These are phyloP conservation scores for Nasua narica DNA, from an alignment of 2,797 vertebrate species.

Conservation along the genomic window DNA sequence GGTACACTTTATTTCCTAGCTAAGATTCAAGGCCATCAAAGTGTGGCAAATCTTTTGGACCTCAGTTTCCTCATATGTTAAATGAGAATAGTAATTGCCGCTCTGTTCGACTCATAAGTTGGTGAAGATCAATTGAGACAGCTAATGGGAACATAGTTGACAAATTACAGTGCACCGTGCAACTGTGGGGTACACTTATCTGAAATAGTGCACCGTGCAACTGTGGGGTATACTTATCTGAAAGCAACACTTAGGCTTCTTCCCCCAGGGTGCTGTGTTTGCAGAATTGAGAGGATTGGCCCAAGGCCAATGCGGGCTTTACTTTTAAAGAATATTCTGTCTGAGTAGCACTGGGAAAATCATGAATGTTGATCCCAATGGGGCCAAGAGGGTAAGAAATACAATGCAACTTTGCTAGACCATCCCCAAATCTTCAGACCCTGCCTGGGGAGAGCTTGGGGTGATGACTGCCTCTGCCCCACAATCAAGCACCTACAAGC, in stretches of 20 bases:
- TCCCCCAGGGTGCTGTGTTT: not conserved
- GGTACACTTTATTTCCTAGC: slow-evolving; percentile 13
- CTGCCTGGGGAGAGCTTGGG: not conserved
- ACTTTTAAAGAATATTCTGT: not conserved
- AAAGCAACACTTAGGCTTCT: not conserved
- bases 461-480: not conserved
- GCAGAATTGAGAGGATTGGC: not conserved
- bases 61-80: slow-evolving; percentile 45
- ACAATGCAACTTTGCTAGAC: not conserved
- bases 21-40: slow-evolving; percentile 42
- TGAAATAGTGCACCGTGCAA: not conserved
- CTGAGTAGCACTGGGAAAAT: not conserved
- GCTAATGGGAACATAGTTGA: not conserved
- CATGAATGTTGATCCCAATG: not conserved
- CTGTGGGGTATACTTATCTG: not conserved
- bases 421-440: not conserved
- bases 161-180: not conserved
- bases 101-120: not conserved
- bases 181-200: not conserved
- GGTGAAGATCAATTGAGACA: not conserved
- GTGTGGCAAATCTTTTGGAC: not conserved
- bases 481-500: not conserved
- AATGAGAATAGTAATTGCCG: not conserved
- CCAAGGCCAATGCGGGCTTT: not conserved
- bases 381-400: not conserved